phyloP scores from a whole-genome alignment of 2,113 vertebrate genomes.

The Girardinichthys multiradiatus region DNA sequence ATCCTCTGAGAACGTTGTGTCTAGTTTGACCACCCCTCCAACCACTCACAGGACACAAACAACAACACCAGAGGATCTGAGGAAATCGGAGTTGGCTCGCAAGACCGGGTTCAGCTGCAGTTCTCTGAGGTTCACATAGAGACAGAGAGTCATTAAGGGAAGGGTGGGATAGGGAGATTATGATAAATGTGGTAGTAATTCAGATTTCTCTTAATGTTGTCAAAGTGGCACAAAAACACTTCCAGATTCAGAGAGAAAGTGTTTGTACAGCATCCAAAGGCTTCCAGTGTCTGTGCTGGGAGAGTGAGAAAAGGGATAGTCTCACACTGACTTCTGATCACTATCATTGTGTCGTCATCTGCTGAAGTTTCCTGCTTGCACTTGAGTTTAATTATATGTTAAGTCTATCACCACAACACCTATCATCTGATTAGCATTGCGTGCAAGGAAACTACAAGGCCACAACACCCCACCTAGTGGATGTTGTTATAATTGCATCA shows the following conservation, averaged over 20 bases:
- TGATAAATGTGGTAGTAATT: conserved; percentile 70
- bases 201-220: conserved; percentile 67
- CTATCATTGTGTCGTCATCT: not conserved
- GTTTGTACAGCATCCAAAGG: conserved; percentile 10
- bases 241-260: conserved; percentile 46
- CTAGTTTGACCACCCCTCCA: conserved; percentile 9
- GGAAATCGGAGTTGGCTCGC: conserved; percentile 26
- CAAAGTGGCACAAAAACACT: conserved; percentile 60
- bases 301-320: not conserved
- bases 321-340: conserved; percentile 3
- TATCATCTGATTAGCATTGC: not conserved
- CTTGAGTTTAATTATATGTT: not conserved
- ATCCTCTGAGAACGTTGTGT: conserved; percentile 23
- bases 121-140: conserved; percentile 33
- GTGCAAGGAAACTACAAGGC: conserved; percentile 6
- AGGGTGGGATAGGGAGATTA: conserved; percentile 36
- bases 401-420: not conserved
- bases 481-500: conserved; percentile 25
- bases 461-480: conserved; percentile 69
- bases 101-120: conserved; percentile 46
- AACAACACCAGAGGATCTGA: conserved; percentile 43
- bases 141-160: conserved; percentile 9
- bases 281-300: conserved; percentile 6
- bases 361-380: not conserved
- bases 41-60: conserved; percentile 45